These are phyloP conservation scores for Aselliscus stoliczkanus DNA, from an alignment of 2,797 vertebrate species.

Conservation along the genomic window DNA sequence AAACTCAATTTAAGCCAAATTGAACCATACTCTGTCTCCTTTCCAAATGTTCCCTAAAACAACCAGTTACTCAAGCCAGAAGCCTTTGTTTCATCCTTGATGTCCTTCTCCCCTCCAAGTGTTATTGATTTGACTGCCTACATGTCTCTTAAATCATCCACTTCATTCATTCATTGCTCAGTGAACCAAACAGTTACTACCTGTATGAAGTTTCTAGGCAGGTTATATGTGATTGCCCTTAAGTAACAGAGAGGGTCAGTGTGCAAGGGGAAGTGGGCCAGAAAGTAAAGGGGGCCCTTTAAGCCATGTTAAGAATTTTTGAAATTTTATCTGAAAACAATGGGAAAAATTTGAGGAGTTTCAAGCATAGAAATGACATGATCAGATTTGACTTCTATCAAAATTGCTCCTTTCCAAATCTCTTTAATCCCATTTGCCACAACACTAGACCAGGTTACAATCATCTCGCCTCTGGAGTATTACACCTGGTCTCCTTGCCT, in stretches of 20 bases:
- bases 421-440: not conserved
- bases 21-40: not conserved
- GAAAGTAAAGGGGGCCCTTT: not conserved
- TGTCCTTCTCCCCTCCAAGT: not conserved
- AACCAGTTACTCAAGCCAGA: not conserved
- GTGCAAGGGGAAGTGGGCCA: not conserved
- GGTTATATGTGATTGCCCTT: not conserved
- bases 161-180: not conserved
- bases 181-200: not conserved
- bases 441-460: not conserved
- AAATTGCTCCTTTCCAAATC: not conserved
- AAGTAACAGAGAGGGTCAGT: not conserved
- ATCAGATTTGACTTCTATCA: not conserved
- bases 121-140: not conserved
- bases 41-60: not conserved
- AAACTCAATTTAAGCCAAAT: not conserved
- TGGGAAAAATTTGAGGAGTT: not conserved
- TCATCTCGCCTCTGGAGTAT: not conserved
- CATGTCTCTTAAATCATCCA: not conserved
- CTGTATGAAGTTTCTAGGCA: not conserved
- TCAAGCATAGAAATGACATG: not conserved
- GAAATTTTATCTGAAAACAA: constrained; percentile 3
- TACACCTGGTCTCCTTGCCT: not conserved
- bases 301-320: not conserved
- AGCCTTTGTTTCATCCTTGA: not conserved